These are phyloP conservation scores for Achlya flavicornis DNA, from an alignment of 2,888 invertebrate genomes.

Conservation along the genomic window DNA sequence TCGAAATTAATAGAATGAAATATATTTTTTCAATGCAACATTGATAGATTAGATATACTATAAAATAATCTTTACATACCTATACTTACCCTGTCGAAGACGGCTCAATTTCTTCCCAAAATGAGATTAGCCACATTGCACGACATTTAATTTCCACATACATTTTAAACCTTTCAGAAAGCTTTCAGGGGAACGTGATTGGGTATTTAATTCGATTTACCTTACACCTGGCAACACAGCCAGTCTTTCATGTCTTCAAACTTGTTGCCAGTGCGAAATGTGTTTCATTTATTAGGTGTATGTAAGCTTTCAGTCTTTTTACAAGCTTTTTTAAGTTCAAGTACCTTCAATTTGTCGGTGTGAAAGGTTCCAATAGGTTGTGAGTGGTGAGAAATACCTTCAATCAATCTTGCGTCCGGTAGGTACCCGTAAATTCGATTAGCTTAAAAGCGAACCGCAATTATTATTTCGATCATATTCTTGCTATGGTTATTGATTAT, in stretches of 20 bases:
- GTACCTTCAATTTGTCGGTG: slow-evolving; percentile 23
- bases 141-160: slow-evolving; percentile 19
- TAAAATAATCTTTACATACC: too few relatives aligned
- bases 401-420: slow-evolving; percentile 8
- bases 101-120: too few relatives aligned
- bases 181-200: slow-evolving; percentile 42
- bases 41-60: too few relatives aligned
- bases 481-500: too few relatives aligned
- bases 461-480: not conserved
- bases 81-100: too few relatives aligned
- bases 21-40: too few relatives aligned
- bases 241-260: slow-evolving; percentile 8
- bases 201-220: slow-evolving; percentile 54
- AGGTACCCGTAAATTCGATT: not conserved
- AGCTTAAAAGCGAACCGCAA: not conserved
- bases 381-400: slow-evolving; percentile 10
- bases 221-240: slow-evolving; percentile 29
- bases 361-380: slow-evolving; percentile 20
- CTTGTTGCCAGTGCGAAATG: slow-evolving; percentile 30
- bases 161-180: slow-evolving; percentile 20
- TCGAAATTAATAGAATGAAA: too few relatives aligned
- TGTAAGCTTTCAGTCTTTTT: slow-evolving; percentile 19
- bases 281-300: slow-evolving; percentile 35
- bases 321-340: slow-evolving; percentile 18
- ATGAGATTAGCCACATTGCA: not conserved